Base-by-base conservation (phyloP, 1,140 invertebrate genomes). In the Aculops lycopersici region DNA sequence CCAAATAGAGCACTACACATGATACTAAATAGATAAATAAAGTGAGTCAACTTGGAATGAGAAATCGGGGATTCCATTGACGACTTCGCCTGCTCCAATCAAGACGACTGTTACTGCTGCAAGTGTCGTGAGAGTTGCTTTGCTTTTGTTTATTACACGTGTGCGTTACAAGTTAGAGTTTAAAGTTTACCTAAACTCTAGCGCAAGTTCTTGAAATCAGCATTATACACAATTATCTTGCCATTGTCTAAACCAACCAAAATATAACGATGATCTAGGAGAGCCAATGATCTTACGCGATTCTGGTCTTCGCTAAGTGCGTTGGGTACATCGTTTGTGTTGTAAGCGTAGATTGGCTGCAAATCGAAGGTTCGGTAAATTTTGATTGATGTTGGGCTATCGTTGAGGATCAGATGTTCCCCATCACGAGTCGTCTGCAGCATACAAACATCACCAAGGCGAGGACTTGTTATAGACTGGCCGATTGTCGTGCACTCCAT, bases 361-460 rank as follows among this genome's bases (percentile, higher is more conserved):
- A 97, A 67, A 51, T 90, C 90, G 62, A 92, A 90, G 37, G 86
- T 83, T 55, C 90, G 67, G 79, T 84, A 92, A 36, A 97, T 83
- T 62, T 92, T 81, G 44, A 97, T 86, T 42, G 92, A 78, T 18
- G 31, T 40, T 44, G 88, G 86, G 56, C 75, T 79, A 52, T 92
- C 83, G 46, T 79, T 84, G 66, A 94, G 74, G 35, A 66, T 58
- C 53, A 97, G 64, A 58, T 95, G 95, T 63, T 97, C 86, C 36
- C 90, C 90, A 64, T 95, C 90, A 41, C 86, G 72, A 48, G 43
- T 45, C 1, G 38, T 42, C 24, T 35, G 40, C 35, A 47, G 19
- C 15, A 2, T 19, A 35, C 15, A 20, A 14, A 19, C 37, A 8
- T 16, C 39, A 20, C 12, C 24, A 35, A 12, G 5, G 15, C 18